These are phyloP conservation scores for Macquaria ambigua DNA, from an alignment of 2,113 vertebrate genomes.

Conservation along the genomic window DNA sequence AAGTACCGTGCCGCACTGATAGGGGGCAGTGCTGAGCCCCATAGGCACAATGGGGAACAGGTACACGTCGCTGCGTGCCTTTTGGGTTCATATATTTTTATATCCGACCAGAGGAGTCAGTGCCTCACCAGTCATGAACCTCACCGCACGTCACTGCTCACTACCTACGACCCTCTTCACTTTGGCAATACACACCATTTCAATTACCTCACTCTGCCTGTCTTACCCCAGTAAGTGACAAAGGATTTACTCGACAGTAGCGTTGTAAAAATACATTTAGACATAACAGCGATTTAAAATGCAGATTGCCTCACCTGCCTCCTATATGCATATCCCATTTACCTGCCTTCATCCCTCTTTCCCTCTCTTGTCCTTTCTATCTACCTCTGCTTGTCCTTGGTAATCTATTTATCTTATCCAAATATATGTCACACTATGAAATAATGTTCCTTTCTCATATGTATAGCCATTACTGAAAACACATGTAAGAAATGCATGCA, in stretches of 20 bases:
- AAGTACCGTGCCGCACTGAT: too few relatives aligned
- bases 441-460: conserved; percentile 53
- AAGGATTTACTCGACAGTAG: conserved; percentile 12
- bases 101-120: too few relatives aligned
- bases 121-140: too few relatives aligned
- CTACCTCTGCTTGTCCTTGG: conserved; percentile 16
- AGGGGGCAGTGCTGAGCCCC: too few relatives aligned
- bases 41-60: too few relatives aligned
- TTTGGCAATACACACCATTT: background rate
- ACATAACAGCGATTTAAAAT: conserved; percentile 48
- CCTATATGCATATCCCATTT: conserved; percentile 19
- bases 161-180: conserved; percentile 1
- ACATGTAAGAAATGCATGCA: background rate
- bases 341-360: conserved; percentile 19
- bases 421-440: conserved; percentile 60
- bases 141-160: too few relatives aligned
- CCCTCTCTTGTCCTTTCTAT: conserved; percentile 15
- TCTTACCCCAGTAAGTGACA: background rate
- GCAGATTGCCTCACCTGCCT: conserved; percentile 52
- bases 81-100: too few relatives aligned
- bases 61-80: too few relatives aligned
- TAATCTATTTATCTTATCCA: conserved; percentile 59
- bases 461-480: conserved; percentile 46
- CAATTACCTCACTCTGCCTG: background rate
- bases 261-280: conserved; percentile 18